phyloP scores from a whole-genome alignment of 2,113 vertebrate genomes.

The Colossoma macropomum region DNA sequence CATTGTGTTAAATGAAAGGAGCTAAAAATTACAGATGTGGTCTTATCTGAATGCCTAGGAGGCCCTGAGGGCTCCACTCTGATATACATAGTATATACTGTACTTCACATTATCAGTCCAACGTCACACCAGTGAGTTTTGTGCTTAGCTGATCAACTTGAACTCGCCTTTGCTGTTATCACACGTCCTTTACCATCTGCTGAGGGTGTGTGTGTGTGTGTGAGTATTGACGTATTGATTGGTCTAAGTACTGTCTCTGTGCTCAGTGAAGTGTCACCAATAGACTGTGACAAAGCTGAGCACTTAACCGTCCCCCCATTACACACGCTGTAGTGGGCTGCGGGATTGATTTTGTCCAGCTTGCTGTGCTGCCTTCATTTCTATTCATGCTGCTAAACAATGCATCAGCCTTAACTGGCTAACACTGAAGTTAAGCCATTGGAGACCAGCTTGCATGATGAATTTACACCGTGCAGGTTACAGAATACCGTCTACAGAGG shows the following conservation, averaged over 20 bases:
- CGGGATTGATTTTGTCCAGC: neutral
- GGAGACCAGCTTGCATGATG: neutral
- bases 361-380: neutral
- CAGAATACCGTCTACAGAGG: no score
- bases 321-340: conserved; percentile 8
- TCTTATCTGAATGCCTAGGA: no score
- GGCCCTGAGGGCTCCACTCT: no score
- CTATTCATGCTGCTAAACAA: neutral
- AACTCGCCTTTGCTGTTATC: neutral
- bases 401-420: neutral
- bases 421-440: neutral
- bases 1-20: no score
- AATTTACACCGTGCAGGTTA: no score
- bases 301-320: conserved; percentile 8
- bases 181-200: conserved; percentile 1
- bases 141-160: neutral
- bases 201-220: neutral
- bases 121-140: neutral
- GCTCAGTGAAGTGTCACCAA: neutral
- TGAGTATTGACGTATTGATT: conserved; percentile 9
- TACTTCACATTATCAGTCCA: no score
- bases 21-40: no score
- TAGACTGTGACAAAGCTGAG: conserved; percentile 5
- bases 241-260: neutral
- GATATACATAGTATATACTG: no score